phyloP scores from a whole-genome alignment of 2,888 invertebrate genomes.

The Rhagophthalmus giganteus region DNA sequence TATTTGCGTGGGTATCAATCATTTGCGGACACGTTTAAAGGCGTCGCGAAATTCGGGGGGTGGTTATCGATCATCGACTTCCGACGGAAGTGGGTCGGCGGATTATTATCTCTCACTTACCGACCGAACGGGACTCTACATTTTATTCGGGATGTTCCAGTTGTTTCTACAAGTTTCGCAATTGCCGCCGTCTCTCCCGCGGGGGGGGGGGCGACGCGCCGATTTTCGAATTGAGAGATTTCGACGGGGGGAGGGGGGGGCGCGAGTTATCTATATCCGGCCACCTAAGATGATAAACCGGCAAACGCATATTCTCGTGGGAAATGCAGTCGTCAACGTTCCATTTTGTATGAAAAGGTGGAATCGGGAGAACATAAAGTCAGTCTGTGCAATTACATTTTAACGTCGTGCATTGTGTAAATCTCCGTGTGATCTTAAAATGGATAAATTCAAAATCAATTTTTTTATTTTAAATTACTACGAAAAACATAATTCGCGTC shows the following conservation, averaged over 20 bases:
- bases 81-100: conserved; percentile 43
- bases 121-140: conserved; percentile 47
- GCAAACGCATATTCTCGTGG: too few relatives aligned
- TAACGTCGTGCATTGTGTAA: neutral
- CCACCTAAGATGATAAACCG: too few relatives aligned
- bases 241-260: conserved; percentile 24
- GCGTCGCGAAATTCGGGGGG: conserved; percentile 21
- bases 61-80: conserved; percentile 33
- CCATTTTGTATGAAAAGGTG: too few relatives aligned
- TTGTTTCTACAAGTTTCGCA: conserved; percentile 48
- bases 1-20: conserved; percentile 26
- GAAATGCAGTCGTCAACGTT: too few relatives aligned
- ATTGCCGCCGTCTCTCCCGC: conserved; percentile 44
- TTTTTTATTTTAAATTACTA: too few relatives aligned
- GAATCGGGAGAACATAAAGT: too few relatives aligned
- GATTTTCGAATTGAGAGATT: conserved; percentile 41
- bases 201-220: conserved; percentile 41
- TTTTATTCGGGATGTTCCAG: conserved; percentile 51
- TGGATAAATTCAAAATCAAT: too few relatives aligned
- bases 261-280: too few relatives aligned
- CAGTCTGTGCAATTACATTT: too few relatives aligned
- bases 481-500: too few relatives aligned
- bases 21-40: conserved; percentile 20
- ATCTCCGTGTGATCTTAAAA: too few relatives aligned
- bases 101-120: conserved; percentile 49